These are phyloP conservation scores for Bibio marci DNA, from an alignment of 2,888 invertebrate genomes.

Conservation along the genomic window DNA sequence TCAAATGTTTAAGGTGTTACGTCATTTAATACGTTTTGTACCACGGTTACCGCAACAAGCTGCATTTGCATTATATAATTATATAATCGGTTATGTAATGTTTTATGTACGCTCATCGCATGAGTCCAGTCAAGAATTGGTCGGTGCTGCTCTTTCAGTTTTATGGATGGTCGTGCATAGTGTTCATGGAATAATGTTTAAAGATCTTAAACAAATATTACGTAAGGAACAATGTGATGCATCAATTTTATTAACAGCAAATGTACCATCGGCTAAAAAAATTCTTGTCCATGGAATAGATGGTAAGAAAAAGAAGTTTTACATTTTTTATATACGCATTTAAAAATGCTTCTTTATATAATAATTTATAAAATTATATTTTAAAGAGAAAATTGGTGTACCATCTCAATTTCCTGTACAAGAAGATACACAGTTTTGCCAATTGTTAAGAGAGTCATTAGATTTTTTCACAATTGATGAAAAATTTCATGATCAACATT, in stretches of 20 bases:
- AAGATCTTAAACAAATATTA: constrained; percentile 95
- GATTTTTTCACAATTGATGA: constrained; percentile 97
- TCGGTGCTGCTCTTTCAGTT: constrained; percentile 86
- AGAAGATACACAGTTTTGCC: constrained; percentile 91
- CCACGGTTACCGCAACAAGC: constrained; percentile 91
- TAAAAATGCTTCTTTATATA: no score
- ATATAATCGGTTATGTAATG: constrained; percentile 98
- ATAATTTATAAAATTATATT: not conserved
- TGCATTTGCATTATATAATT: constrained; percentile 95
- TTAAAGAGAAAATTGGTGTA: constrained; percentile 76
- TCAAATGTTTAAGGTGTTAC: constrained; percentile 79
- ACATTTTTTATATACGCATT: not conserved
- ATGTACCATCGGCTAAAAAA: constrained; percentile 98
- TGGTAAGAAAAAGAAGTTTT: constrained; percentile 22
- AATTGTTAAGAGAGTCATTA: constrained; percentile 84
- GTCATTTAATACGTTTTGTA: constrained; percentile 84
- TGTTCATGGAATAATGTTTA: constrained; percentile 98
- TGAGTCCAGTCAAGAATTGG: constrained; percentile 86
- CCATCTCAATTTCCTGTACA: constrained; percentile 98
- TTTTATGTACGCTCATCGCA: constrained; percentile 95
- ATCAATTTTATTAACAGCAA: constrained; percentile 90
- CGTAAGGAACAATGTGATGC: constrained; percentile 99
- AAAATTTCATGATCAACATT: constrained; percentile 71
- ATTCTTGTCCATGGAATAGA: constrained; percentile 92
- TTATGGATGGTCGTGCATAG: constrained; percentile 98